Evolutionary conservation across 2,113 vertebrate genomes (phyloP).

Genomic region (Dendrocopos noguchii): DNA sequence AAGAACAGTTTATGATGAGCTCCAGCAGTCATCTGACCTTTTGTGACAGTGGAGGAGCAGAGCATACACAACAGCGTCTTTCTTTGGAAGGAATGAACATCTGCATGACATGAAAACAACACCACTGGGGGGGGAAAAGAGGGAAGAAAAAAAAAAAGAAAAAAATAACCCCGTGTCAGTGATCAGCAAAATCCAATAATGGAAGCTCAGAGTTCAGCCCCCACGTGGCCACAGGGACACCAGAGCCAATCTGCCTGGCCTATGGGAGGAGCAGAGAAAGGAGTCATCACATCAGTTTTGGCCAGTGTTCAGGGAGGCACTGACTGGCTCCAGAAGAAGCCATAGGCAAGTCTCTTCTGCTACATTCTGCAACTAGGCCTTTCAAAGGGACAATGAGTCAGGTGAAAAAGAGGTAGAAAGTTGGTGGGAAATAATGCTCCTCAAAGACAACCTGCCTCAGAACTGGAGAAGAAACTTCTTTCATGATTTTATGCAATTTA

Average conservation of each 20-base stretch:
- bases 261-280: slow-evolving; percentile 16
- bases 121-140: fast-evolving
- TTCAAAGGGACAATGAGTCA: not conserved
- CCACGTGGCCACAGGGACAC: not conserved
- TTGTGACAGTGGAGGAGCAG: not conserved
- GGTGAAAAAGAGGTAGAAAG: not conserved
- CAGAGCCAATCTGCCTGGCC: not conserved
- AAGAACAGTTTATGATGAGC: not conserved
- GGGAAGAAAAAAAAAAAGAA: not conserved
- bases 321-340: not conserved
- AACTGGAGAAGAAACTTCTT: slow-evolving; percentile 30
- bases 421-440: not conserved
- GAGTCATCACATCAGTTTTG: not conserved
- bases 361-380: not conserved
- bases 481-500: not conserved
- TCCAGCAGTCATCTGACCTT: not conserved
- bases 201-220: not conserved
- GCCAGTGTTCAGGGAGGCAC: not conserved
- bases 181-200: not conserved
- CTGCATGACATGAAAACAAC: not conserved
- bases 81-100: slow-evolving; percentile 4
- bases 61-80: not conserved
- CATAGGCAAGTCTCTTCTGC: not conserved
- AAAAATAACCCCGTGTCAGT: not conserved
- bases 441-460: not conserved